These are phyloP conservation scores for Vulpes lagopus DNA, from an alignment of 2,113 vertebrate species.

Conservation along the genomic window DNA sequence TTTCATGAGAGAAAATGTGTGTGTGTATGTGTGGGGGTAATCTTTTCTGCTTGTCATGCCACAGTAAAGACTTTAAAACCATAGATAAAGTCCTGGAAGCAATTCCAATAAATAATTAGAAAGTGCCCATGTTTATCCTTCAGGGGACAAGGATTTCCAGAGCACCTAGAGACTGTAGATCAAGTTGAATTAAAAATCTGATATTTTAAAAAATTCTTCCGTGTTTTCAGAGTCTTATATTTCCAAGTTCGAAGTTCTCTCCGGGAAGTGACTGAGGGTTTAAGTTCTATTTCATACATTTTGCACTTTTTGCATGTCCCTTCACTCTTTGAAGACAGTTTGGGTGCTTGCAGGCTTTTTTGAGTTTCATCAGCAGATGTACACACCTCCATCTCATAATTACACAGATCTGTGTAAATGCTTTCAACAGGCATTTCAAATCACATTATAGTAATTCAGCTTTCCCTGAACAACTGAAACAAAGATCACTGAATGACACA, in stretches of 20 bases:
- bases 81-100: neutral
- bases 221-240: neutral
- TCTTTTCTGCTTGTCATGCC: neutral
- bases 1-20: slow-evolving; percentile 7
- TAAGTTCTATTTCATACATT: neutral
- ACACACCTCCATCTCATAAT: neutral
- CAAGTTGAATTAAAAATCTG: slow-evolving; percentile 11
- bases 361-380: neutral
- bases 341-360: neutral
- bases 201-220: neutral
- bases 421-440: neutral
- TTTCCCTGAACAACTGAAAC: neutral
- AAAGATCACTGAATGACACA: neutral
- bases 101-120: neutral
- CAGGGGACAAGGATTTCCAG: neutral
- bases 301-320: neutral
- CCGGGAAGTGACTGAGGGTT: neutral
- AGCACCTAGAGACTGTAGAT: neutral
- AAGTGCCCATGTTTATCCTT: neutral
- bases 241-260: neutral
- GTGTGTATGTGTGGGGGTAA: neutral
- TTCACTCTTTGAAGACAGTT: neutral
- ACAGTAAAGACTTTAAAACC: rapidly evolving
- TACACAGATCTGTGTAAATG: neutral
- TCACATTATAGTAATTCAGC: neutral